These are phyloP conservation scores for Takifugu flavidus DNA, from an alignment of 2,113 vertebrate genomes.

Conservation along the genomic window DNA sequence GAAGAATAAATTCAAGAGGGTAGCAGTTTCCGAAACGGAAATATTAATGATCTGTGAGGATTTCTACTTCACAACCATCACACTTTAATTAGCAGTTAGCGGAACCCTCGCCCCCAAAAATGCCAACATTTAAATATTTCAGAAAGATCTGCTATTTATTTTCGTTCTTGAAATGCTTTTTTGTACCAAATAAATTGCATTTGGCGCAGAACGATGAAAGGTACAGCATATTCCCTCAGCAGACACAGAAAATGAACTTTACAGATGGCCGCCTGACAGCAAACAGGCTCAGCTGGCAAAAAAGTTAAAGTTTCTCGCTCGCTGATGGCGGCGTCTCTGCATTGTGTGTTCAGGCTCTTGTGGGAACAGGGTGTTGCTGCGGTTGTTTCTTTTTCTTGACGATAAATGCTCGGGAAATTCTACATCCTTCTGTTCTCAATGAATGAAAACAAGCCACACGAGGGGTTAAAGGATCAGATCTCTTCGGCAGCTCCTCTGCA, in stretches of 20 bases:
- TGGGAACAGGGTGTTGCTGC: conserved; percentile 36
- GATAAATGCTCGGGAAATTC: conserved; percentile 41
- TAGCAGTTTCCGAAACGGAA: too few relatives aligned
- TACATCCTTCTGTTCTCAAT: conserved; percentile 43
- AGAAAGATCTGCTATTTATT: too few relatives aligned
- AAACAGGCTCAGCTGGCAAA: conserved; percentile 58
- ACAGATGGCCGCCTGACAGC: conserved; percentile 49
- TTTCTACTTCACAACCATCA: too few relatives aligned
- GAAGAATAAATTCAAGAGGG: too few relatives aligned
- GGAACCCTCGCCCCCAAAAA: too few relatives aligned
- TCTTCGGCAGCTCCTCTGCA: conserved; percentile 25
- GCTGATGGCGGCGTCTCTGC: conserved; percentile 35
- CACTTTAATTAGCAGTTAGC: too few relatives aligned
- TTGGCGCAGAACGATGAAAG: conserved; percentile 45
- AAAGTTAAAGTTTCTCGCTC: conserved; percentile 37
- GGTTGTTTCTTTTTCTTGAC: conserved; percentile 30
- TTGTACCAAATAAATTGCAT: too few relatives aligned
- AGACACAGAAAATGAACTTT: conserved; percentile 64
- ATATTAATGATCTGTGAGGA: too few relatives aligned
- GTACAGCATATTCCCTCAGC: conserved; percentile 46
- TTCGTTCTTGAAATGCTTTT: too few relatives aligned
- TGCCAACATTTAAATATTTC: too few relatives aligned
- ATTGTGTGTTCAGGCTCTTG: conserved; percentile 41
- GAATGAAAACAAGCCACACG: conserved; percentile 45
- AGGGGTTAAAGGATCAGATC: conserved; percentile 41